Base-by-base conservation (phyloP, 2,113 vertebrate genomes). In the Apeltes quadracus region DNA sequence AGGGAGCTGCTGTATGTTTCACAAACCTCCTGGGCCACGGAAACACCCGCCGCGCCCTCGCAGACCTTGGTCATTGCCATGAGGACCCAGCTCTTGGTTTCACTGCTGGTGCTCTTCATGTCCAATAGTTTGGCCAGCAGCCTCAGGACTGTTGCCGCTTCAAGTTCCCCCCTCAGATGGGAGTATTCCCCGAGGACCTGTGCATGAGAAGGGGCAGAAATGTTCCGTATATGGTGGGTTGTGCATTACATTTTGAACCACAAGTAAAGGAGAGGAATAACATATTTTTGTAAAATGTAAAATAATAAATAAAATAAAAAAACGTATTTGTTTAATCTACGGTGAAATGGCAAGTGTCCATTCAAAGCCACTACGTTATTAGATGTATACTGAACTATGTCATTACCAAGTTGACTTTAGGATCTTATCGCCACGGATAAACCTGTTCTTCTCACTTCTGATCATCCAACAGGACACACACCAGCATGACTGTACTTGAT, bases 131-230 rank as follows among this genome's bases (percentile, higher is more conserved):
- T 90, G 62, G 88, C 83, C 13, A 98, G 91, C 61, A 94, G 96
- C 20, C 39, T 77, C 81, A 96, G 84, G 63, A 96, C 87, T n/a
- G 88, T 81, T n/a, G 90, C 90, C 12, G 92, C 91, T 16, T 94
- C 92, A 57, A 94, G 82, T 20, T 92, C 92, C 58, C 88, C 82
- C 78, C 83, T 92, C 48, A 99, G 90, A 67, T 92, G 91, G 50
- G 95, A 94, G 87, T 97, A 98, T 54, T 99, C 96, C 10, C 98
- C 98, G 23, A 99, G 89, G 2, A 97, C 96, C 98, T 99, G 64
- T 9, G 18, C 2, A 56, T 0, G 58, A 80, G 29, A 8, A 43
- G 65, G 2, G 44, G 15, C 14, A 2, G 14, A 44, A 25, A 0
- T 32, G 46, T 1, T 53, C 22, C 22, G 1, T 53, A 25, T 23